Percentiles rank a stretch among this genome's conserved stretches.
These are phyloP conservation scores for Quadroppia sp. DNA, from an alignment of 2,888 invertebrate genomes.

Conservation along the genomic window DNA sequence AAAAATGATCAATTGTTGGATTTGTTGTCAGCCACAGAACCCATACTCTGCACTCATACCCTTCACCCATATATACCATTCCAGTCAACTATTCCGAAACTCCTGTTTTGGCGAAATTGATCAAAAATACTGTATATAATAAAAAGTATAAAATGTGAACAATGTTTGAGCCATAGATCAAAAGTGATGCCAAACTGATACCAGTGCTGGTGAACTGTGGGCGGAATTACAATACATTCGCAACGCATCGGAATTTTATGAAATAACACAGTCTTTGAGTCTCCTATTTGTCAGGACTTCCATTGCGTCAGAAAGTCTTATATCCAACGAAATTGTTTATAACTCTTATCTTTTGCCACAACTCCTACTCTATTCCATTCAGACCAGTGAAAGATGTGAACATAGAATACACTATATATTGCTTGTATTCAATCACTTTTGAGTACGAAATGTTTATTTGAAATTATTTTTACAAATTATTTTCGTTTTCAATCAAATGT, in stretches of 20 bases:
- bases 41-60: too few species aligned
- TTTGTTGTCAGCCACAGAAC: too few species aligned
- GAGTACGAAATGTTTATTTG: not conserved
- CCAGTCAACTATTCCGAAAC: not conserved
- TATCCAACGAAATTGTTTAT: slow-evolving; percentile 23
- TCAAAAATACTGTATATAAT: not conserved
- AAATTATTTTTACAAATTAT: not conserved
- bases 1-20: too few species aligned
- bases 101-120: not conserved
- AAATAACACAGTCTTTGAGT: slow-evolving; percentile 16
- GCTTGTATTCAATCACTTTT: not conserved
- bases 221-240: not conserved
- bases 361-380: not conserved
- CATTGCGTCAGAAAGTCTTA: slow-evolving; percentile 21
- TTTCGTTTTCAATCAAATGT: not conserved
- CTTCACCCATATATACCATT: not conserved
- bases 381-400: not conserved
- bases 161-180: not conserved
- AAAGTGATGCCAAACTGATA: slow-evolving; percentile 1
- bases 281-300: slow-evolving; percentile 15
- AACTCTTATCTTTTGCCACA: not conserved
- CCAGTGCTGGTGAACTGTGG: not conserved
- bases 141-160: not conserved
- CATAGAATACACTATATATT: not conserved
- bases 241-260: slow-evolving; percentile 10